phyloP scores from a whole-genome alignment of 2,113 vertebrate species.

The Anoplopoma fimbria region DNA sequence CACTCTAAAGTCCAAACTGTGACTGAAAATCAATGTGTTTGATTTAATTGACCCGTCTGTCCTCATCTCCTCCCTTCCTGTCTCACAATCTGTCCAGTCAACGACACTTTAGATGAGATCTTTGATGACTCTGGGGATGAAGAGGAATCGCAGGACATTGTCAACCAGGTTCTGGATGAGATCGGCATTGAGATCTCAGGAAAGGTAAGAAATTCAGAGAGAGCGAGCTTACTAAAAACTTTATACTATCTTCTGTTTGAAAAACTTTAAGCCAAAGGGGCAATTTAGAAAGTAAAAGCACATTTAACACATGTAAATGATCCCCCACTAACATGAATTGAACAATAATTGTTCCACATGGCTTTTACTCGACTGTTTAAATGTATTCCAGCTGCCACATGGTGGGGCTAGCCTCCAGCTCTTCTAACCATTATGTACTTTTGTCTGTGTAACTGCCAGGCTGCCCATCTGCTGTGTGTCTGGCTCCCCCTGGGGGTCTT shows the following conservation, averaged over 20 bases:
- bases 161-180: constrained; percentile 97
- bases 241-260: background rate
- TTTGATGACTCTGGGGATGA: constrained; percentile 97
- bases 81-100: constrained; percentile 80
- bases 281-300: background rate
- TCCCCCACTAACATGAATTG: background rate
- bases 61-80: background rate
- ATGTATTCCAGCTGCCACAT: constrained; percentile 71
- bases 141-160: constrained; percentile 97
- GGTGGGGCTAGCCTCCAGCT: constrained; percentile 74
- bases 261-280: background rate
- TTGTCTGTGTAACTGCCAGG: constrained; percentile 15
- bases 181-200: constrained; percentile 98
- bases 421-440: constrained; percentile 7
- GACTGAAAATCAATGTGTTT: constrained; percentile 20
- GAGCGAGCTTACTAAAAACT: background rate
- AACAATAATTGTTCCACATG: constrained; percentile 44
- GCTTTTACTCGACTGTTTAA: constrained; percentile 43
- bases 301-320: constrained; percentile 7
- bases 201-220: constrained; percentile 84
- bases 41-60: constrained; percentile 4
- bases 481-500: constrained; percentile 74
- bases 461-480: constrained; percentile 58
- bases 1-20: constrained; percentile 31
- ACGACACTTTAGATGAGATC: constrained; percentile 96